Conservation (phyloP, 1,140 invertebrate genomes). For the Bombus waltoni region DNA sequence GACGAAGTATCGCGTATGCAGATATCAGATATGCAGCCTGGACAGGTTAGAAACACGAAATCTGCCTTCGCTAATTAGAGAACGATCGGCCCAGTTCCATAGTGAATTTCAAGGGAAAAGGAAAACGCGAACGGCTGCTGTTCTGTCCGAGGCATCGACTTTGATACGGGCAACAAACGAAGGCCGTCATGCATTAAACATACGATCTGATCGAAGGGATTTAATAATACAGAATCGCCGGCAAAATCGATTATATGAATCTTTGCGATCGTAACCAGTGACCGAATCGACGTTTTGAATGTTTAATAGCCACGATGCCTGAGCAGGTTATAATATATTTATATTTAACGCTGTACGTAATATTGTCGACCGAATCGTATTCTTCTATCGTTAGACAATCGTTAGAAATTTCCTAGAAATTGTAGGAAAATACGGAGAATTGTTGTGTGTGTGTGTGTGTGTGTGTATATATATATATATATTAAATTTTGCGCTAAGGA, state of each 20-base stretch:
- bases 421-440: too few relatives aligned
- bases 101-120: background rate
- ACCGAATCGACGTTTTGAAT: background rate
- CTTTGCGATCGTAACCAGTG: background rate
- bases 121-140: background rate
- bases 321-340: too few relatives aligned
- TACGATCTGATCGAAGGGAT: conserved; percentile 33
- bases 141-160: conserved; percentile 7
- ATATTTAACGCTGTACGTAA: too few relatives aligned
- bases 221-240: conserved; percentile 43
- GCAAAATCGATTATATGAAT: conserved; percentile 1
- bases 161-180: conserved; percentile 6
- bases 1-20: background rate
- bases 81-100: conserved; percentile 32
- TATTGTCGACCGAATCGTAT: too few relatives aligned
- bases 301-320: background rate
- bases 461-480: too few relatives aligned
- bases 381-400: too few relatives aligned
- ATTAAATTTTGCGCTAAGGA: too few relatives aligned
- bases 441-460: too few relatives aligned
- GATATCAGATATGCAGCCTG: background rate
- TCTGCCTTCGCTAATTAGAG: conserved; percentile 8
- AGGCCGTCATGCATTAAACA: conserved; percentile 40
- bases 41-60: background rate
- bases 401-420: too few relatives aligned